Evolutionary conservation across 2,113 vertebrate genomes (phyloP), one percentile per base, ranked within the genome.

Genomic region (Nyctibius bracteatus): DNA sequence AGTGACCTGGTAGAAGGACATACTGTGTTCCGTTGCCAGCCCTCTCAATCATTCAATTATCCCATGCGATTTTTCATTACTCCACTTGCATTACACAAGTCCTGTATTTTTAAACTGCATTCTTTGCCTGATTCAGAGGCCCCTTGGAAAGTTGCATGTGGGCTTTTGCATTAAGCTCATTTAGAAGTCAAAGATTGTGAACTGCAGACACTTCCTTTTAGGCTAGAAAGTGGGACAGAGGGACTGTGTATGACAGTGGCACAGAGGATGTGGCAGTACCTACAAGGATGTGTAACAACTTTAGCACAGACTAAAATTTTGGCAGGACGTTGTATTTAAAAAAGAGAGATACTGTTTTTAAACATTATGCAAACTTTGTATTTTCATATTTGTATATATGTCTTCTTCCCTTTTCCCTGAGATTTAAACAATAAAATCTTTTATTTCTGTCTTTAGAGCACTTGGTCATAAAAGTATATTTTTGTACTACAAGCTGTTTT

Each of bases 401-500:
- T 47, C 23, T 4, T 54, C 33, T 62, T 86, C n/a, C 46, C 12
- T 41, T 81, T 88, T 65, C 24, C 15, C 15, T 62, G 46, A 86
- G 27, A 68, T 81, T 83, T 84, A 54, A 83, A 84, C 51, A 80
- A 23, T 39, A 82, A 37, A 3, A 16, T 14, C 31, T 63, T 79
- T 47, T 18, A 49, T 49, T 88, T 90, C 44, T 83, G 16, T 80
- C 43, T 77, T 4, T 33, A 57, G 67, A 86, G n/a, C 72, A 83
- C 51, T 74, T 84, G 51, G 28, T 91, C 44, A 27, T 86, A 46
- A 74, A 90, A 78, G 14, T 39, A 73, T 66, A 25, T 74, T 66
- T 92, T 96, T 88, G 18, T 68, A 70, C 59, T 93, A 81, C 49
- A 96, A 96, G 20, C 58, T 91, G 47, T 8, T 95, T 94, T 95